Percentiles rank a stretch among this genome's conserved stretches.
phyloP scores from a whole-genome alignment of 2,797 vertebrate species.

The Artibeus lituratus region DNA sequence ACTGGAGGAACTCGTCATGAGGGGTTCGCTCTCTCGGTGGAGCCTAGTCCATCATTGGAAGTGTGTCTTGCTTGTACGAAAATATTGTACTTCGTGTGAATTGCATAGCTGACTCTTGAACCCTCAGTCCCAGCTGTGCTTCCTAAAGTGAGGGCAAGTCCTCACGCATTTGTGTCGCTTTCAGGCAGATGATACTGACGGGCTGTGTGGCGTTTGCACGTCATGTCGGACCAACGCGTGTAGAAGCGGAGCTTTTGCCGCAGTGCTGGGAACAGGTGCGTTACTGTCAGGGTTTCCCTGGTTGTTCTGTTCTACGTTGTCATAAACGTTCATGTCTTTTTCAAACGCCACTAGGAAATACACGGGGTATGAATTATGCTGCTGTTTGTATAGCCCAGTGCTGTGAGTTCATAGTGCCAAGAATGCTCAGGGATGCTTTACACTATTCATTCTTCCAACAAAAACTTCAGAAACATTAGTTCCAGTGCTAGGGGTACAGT shows the following conservation, averaged over 20 bases:
- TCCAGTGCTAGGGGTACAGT: not conserved
- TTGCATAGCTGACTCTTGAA: not conserved
- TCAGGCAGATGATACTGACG: slow-evolving; percentile 98
- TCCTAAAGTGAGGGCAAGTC: not conserved
- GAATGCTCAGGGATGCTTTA: not conserved
- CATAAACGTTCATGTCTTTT: not conserved
- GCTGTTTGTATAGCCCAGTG: not conserved
- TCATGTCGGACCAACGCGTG: slow-evolving; percentile 97
- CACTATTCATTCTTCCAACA: not conserved
- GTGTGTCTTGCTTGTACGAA: not conserved
- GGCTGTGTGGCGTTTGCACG: slow-evolving; percentile 98
- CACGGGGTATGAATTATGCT: not conserved
- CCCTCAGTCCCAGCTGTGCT: not conserved
- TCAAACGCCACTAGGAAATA: not conserved
- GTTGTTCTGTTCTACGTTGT: not conserved
- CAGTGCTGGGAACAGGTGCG: slow-evolving; percentile 99
- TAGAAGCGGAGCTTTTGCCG: slow-evolving; percentile 98
- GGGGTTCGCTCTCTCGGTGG: not conserved
- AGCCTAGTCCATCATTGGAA: not conserved
- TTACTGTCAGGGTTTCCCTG: slow-evolving; percentile 1
- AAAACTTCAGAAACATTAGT: not conserved
- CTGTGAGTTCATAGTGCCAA: not conserved
- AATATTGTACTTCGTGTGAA: not conserved
- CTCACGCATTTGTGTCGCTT: slow-evolving; percentile 5
- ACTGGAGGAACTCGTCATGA: not conserved